Percentiles rank a stretch among this genome's conserved stretches.
Conservation (phyloP, 2,113 vertebrate species). For the Pelodiscus sinensis region DNA sequence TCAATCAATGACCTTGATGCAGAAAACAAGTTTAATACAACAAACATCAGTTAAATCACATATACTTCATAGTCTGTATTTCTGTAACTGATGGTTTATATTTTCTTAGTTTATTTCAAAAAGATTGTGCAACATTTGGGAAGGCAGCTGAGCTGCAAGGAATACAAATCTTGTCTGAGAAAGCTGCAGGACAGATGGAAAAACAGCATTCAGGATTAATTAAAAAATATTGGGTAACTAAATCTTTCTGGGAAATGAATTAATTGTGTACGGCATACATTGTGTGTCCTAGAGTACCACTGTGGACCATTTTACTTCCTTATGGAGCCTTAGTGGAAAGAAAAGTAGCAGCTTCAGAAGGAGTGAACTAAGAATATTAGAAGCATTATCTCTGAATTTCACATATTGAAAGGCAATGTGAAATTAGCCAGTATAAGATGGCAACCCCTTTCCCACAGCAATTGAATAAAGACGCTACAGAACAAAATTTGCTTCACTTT, state of each 20-base stretch:
- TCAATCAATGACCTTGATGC: slow-evolving; percentile 44
- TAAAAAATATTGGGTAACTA: slow-evolving; percentile 41
- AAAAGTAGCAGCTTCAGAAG: slow-evolving; percentile 60
- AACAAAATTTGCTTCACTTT: slow-evolving; percentile 74
- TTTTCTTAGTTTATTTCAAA: slow-evolving; percentile 60
- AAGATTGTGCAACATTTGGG: not conserved
- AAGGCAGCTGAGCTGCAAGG: slow-evolving; percentile 46
- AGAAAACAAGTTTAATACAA: slow-evolving; percentile 48
- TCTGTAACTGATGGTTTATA: slow-evolving; percentile 47
- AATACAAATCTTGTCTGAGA: slow-evolving; percentile 33
- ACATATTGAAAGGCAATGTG: slow-evolving; percentile 68
- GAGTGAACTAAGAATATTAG: slow-evolving; percentile 66
- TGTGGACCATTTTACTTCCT: slow-evolving; percentile 62
- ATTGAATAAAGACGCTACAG: slow-evolving; percentile 73
- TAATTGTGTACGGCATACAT: not conserved
- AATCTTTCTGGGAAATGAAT: slow-evolving; percentile 40
- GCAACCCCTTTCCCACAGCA: slow-evolving; percentile 75
- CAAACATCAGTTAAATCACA: slow-evolving; percentile 25
- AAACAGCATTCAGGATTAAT: slow-evolving; percentile 59
- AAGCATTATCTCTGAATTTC: slow-evolving; percentile 71
- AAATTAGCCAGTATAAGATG: slow-evolving; percentile 73
- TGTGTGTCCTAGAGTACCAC: slow-evolving; percentile 18
- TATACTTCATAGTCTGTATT: slow-evolving; percentile 34
- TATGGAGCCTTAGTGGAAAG: slow-evolving; percentile 54
- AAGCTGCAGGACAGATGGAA: slow-evolving; percentile 47